A percentile compares a stretch with the other conserved stretches of the same genome.
Conservation (phyloP, 1,140 invertebrate species). For the Drosophila yakuba region DNA sequence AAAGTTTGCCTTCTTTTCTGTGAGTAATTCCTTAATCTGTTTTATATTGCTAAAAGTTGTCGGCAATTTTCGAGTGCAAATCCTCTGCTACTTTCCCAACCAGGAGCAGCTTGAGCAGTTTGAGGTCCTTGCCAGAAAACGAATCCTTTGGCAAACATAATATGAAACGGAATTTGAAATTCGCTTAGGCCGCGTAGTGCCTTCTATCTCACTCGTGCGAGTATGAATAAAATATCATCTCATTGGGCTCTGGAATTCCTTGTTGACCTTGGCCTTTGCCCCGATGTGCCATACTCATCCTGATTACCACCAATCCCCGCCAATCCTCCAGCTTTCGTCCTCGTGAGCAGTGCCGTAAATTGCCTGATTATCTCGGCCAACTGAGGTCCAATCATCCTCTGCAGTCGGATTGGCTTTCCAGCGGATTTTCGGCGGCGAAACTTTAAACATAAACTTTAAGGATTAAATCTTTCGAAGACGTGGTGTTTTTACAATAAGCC, state of each 20-base stretch:
- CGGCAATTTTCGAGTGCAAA: constrained; percentile 22
- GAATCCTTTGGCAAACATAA: constrained; percentile 35
- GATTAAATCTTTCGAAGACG: constrained; percentile 21
- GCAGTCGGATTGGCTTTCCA: constrained; percentile 5
- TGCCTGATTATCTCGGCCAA: constrained; percentile 60
- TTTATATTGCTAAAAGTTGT: constrained; percentile 62
- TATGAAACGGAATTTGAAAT: constrained; percentile 58
- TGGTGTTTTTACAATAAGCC: too few species aligned
- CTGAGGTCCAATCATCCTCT: constrained; percentile 8
- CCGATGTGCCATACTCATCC: constrained; percentile 41
- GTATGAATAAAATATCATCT: constrained; percentile 71
- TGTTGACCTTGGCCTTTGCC: constrained; percentile 69
- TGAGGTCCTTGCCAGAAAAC: constrained; percentile 12
- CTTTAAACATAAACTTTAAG: constrained; percentile 24
- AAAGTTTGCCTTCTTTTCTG: constrained; percentile 44
- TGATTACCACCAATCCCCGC: constrained; percentile 51
- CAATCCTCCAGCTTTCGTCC: not conserved
- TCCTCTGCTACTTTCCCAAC: constrained; percentile 1
- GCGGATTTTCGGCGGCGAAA: constrained; percentile 8
- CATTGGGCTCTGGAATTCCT: constrained; percentile 58
- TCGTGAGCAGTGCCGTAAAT: constrained; percentile 50
- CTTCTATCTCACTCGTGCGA: constrained; percentile 2
- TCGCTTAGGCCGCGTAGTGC: constrained; percentile 3
- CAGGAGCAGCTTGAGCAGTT: constrained; percentile 8
- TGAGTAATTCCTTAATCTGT: constrained; percentile 60